Conservation (phyloP, 2,888 invertebrate genomes). For the Crematogaster levior region DNA sequence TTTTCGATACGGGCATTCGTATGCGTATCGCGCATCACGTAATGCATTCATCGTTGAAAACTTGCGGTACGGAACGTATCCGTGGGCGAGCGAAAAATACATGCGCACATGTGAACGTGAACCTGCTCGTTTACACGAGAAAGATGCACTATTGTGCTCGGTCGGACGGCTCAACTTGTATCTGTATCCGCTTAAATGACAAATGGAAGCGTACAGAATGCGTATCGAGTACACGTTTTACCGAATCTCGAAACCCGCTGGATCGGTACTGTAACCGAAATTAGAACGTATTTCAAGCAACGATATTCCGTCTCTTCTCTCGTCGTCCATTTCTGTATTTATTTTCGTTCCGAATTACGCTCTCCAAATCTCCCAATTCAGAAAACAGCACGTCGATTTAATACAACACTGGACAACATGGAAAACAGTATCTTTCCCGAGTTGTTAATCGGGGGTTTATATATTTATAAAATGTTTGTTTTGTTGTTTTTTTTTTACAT, state of each 20-base stretch:
- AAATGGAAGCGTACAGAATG: constrained; percentile 51
- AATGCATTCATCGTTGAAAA: constrained; percentile 49
- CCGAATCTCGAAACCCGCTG: constrained; percentile 38
- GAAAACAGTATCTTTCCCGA: constrained; percentile 2
- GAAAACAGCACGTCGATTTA: constrained; percentile 26
- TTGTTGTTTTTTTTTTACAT: not conserved
- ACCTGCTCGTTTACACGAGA: constrained; percentile 47
- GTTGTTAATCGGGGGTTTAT: not conserved
- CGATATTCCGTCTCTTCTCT: constrained; percentile 20
- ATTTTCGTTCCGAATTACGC: constrained; percentile 28
- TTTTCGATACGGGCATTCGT: constrained; percentile 36
- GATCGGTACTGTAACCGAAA: constrained; percentile 40
- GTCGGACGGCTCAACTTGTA: constrained; percentile 46
- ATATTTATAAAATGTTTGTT: constrained; percentile 19
- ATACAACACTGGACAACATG: constrained; percentile 14
- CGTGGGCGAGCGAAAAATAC: constrained; percentile 41
- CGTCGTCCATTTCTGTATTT: constrained; percentile 39
- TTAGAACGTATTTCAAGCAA: constrained; percentile 43
- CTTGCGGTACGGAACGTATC: constrained; percentile 32
- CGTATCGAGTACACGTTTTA: constrained; percentile 45
- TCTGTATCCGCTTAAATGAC: constrained; percentile 58
- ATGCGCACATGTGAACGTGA: constrained; percentile 26
- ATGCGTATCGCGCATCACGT: constrained; percentile 35
- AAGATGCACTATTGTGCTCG: constrained; percentile 51
- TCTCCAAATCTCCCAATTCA: constrained; percentile 31